Conservation (phyloP, 2,113 vertebrate species). For the Oncorhynchus tshawytscha region DNA sequence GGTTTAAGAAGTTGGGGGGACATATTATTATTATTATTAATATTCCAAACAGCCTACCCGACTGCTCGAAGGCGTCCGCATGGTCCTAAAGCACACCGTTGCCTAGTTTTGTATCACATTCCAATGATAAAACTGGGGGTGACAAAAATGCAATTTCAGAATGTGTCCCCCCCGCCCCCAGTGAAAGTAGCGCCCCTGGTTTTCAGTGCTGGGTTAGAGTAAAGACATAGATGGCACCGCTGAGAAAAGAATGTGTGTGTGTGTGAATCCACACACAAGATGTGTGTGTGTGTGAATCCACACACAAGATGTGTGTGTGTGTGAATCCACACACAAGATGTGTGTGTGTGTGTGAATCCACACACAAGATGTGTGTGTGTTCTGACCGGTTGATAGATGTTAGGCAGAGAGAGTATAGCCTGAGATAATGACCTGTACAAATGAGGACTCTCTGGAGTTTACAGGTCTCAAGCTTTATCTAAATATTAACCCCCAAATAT, state of each 20-base stretch:
- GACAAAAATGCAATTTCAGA: too few species aligned
- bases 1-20: too few species aligned
- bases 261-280: constrained; percentile 14
- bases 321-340: constrained; percentile 16
- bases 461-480: background rate
- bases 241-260: constrained; percentile 24
- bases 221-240: constrained; percentile 49
- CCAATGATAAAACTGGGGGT: too few species aligned
- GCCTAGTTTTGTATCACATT: too few species aligned
- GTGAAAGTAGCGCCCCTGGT: too few species aligned
- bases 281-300: constrained; percentile 24
- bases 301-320: constrained; percentile 15
- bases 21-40: too few species aligned
- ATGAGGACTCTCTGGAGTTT: background rate
- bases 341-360: constrained; percentile 24
- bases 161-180: too few species aligned
- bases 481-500: background rate
- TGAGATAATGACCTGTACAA: background rate
- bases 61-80: too few species aligned
- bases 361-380: constrained; percentile 15
- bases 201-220: constrained; percentile 43
- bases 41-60: too few species aligned
- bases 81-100: too few species aligned
- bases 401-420: background rate
- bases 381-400: background rate